Conservation (phyloP, 2,113 vertebrate species). For the Otis tarda region DNA sequence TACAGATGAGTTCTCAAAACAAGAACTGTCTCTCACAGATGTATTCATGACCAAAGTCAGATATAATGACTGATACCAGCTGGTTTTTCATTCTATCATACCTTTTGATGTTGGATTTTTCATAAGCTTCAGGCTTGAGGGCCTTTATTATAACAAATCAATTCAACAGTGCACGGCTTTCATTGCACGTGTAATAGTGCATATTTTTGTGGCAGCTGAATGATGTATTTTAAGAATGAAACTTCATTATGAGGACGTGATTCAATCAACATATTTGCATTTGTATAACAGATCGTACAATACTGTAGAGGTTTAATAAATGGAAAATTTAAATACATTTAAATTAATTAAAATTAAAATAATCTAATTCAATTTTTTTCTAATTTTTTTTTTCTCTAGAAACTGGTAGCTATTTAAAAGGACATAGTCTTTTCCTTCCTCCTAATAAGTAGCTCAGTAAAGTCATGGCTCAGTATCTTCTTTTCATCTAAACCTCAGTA, state of each 20-base stretch:
- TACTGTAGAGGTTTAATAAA: not conserved
- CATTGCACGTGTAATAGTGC: not conserved
- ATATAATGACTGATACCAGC: not conserved
- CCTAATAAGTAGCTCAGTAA: not conserved
- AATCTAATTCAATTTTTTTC: not conserved
- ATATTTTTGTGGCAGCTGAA: not conserved
- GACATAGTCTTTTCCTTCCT: not conserved
- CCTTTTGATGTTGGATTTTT: not conserved
- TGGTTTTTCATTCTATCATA: not conserved
- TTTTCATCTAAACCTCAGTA: not conserved
- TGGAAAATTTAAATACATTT: not conserved
- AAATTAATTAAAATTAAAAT: not conserved
- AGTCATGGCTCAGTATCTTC: not conserved
- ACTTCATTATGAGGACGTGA: not conserved
- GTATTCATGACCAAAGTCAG: not conserved
- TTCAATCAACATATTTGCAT: not conserved
- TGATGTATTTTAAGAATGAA: not conserved
- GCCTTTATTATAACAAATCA: not conserved
- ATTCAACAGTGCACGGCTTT: not conserved
- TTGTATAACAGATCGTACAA: not conserved
- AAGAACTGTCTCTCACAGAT: slow-evolving; percentile 3
- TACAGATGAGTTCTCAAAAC: slow-evolving; percentile 14
- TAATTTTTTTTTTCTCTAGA: not conserved
- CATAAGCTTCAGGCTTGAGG: not conserved
- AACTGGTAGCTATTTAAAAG: not conserved